Conservation (phyloP, 2,797 vertebrate genomes). For the Xenopus petersii region DNA sequence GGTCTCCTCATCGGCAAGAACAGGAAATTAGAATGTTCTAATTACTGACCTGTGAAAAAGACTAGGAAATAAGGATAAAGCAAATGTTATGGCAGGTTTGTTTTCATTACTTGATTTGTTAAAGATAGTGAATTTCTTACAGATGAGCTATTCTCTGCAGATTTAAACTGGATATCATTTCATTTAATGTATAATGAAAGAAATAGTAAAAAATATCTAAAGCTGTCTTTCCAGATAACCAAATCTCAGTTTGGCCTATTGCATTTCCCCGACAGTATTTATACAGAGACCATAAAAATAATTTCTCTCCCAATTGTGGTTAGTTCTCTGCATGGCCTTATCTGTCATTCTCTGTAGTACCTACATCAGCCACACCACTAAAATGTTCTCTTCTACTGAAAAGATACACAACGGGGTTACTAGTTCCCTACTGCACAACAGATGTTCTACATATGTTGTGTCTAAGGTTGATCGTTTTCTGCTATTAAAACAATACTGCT, state of each 20-base stretch:
- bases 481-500: not conserved
- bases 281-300: not conserved
- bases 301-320: not conserved
- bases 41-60: too few species aligned
- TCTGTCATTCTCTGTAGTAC: conserved; percentile 9
- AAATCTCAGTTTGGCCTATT: not conserved
- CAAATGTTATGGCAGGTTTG: too few species aligned
- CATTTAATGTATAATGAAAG: too few species aligned
- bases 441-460: conserved; percentile 18
- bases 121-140: too few species aligned
- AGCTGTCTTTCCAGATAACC: not conserved
- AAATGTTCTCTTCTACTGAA: not conserved
- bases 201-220: too few species aligned
- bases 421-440: too few species aligned
- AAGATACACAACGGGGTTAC: not conserved
- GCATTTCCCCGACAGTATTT: not conserved
- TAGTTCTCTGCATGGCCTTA: not conserved
- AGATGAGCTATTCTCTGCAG: too few species aligned
- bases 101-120: too few species aligned
- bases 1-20: too few species aligned
- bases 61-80: too few species aligned
- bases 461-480: conserved; percentile 11
- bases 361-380: not conserved
- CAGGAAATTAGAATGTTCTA: too few species aligned
- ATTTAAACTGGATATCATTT: too few species aligned